These are phyloP conservation scores for Heterochromis multidens DNA, from an alignment of 2,113 vertebrate species.

Conservation along the genomic window DNA sequence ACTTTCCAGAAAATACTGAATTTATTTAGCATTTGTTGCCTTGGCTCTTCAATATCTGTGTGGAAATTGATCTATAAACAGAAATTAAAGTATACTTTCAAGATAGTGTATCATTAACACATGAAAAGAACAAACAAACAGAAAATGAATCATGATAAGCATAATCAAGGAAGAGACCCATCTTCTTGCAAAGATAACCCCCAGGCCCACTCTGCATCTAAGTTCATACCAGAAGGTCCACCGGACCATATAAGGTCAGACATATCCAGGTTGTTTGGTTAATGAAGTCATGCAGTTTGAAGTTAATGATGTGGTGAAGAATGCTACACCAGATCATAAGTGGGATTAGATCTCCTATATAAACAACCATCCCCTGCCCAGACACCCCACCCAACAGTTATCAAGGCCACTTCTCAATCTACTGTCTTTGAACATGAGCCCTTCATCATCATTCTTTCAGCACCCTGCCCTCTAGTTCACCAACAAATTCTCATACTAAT, in stretches of 20 bases:
- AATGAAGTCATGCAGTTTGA: neutral
- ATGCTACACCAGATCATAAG: constrained; percentile 26
- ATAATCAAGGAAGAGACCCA: neutral
- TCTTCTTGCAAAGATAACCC: neutral
- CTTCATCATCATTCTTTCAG: constrained; percentile 24
- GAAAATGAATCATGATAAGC: neutral
- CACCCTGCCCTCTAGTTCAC: neutral
- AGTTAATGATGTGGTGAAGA: constrained; percentile 46
- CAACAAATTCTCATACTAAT: neutral
- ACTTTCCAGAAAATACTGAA: neutral
- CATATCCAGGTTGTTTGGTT: neutral
- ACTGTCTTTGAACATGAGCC: constrained; percentile 24
- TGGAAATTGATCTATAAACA: neutral
- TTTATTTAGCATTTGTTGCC: neutral
- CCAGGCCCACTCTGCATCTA: neutral
- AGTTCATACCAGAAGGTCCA: neutral
- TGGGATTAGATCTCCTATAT: constrained; percentile 6
- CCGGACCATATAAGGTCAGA: constrained; percentile 29
- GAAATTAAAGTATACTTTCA: neutral
- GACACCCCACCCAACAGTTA: constrained; percentile 39
- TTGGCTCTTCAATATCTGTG: neutral
- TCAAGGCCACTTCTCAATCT: constrained; percentile 44
- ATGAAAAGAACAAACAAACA: neutral
- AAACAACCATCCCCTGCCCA: constrained; percentile 49
- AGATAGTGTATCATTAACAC: neutral